These are phyloP conservation scores for Oscheius sp. DNA, from an alignment of 2,888 invertebrate genomes.

Conservation along the genomic window DNA sequence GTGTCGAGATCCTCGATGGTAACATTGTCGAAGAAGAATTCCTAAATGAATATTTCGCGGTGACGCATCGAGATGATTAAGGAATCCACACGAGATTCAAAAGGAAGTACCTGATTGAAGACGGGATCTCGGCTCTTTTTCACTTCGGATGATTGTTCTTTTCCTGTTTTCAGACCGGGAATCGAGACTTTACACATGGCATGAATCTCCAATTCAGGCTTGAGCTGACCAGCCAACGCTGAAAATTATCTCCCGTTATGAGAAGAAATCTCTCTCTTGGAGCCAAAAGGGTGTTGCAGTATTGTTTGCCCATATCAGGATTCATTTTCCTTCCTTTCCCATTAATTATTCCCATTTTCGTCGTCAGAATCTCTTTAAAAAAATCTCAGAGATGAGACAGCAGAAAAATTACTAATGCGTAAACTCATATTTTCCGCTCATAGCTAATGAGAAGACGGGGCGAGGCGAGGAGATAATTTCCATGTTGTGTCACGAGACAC, in stretches of 20 bases:
- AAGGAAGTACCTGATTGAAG: conserved; percentile 69
- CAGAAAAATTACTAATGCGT: no score
- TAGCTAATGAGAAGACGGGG: no score
- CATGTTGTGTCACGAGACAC: no score
- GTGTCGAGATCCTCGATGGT: conserved; percentile 70
- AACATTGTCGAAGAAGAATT: conserved; percentile 72
- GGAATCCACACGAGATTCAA: neutral
- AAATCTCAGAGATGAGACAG: no score
- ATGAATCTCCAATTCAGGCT: conserved; percentile 70
- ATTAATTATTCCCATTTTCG: conserved; percentile 13
- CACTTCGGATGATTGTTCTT: conserved; percentile 70
- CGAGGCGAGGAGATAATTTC: no score
- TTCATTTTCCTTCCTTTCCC: conserved; percentile 1
- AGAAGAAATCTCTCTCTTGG: neutral
- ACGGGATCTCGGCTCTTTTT: conserved; percentile 71
- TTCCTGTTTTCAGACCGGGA: conserved; percentile 72
- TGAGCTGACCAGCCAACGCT: conserved; percentile 70
- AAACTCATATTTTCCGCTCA: no score
- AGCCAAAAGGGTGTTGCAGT: neutral
- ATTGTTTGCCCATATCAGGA: conserved; percentile 10
- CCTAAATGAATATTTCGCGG: conserved; percentile 57
- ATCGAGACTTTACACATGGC: conserved; percentile 71
- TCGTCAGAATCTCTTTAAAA: conserved; percentile 9
- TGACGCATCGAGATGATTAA: neutral
- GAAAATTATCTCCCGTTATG: conserved; percentile 16